A percentile compares a stretch with the other conserved stretches of the same genome.
Evolutionary conservation across 2,113 vertebrate species (phyloP).

Genomic region (Stigmatopora argus): DNA sequence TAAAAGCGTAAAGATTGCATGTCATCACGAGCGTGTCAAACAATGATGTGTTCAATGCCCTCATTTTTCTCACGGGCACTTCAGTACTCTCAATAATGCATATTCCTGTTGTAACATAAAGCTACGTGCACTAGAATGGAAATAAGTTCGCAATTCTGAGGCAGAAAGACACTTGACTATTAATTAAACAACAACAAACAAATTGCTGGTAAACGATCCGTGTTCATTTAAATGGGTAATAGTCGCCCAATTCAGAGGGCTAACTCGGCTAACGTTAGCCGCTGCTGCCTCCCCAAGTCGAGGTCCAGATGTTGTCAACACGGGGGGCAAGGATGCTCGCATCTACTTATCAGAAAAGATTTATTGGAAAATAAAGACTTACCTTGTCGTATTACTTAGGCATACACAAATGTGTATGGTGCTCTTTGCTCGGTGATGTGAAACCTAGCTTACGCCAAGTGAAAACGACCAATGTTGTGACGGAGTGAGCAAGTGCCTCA

Average conservation of each 20-base stretch:
- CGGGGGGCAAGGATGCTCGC: slow-evolving; percentile 31
- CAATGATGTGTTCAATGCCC: slow-evolving; percentile 2
- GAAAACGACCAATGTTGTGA: slow-evolving; percentile 6
- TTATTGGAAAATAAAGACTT: background rate
- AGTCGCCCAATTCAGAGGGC: slow-evolving; percentile 11
- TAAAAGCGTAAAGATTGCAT: background rate
- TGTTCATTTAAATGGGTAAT: background rate
- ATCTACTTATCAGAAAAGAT: background rate
- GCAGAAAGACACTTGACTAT: background rate
- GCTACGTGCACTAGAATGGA: background rate
- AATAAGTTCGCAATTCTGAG: background rate
- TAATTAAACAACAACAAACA: background rate
- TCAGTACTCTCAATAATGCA: background rate
- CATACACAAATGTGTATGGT: background rate
- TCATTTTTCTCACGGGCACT: background rate
- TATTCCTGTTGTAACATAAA: background rate
- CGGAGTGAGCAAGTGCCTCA: slow-evolving; percentile 34
- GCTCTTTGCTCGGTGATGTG: background rate
- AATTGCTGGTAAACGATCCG: background rate
- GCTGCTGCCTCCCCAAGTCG: slow-evolving; percentile 40
- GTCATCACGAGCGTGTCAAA: background rate
- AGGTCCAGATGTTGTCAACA: slow-evolving; percentile 57
- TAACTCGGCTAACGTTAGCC: slow-evolving; percentile 54
- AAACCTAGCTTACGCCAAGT: slow-evolving; percentile 23
- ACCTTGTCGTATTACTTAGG: slow-evolving; percentile 28